Conservation (phyloP, 2,888 invertebrate genomes). For the Tetrapedia diversipes region DNA sequence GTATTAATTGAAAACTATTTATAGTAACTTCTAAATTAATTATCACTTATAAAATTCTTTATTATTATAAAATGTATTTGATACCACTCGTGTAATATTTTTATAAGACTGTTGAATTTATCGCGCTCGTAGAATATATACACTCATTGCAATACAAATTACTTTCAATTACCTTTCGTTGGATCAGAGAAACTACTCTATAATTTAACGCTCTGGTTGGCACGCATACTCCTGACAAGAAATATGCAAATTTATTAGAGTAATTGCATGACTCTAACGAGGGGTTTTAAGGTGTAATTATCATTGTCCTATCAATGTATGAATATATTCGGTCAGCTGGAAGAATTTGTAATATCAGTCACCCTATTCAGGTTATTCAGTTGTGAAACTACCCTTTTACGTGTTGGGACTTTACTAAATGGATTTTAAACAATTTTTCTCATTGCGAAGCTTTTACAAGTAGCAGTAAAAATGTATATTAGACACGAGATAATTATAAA, state of each 20-base stretch:
- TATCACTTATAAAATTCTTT: neutral
- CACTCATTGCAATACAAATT: neutral
- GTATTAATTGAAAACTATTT: too few relatives aligned
- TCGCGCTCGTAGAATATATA: too few relatives aligned
- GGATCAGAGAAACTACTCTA: conserved; percentile 35
- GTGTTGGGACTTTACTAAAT: neutral
- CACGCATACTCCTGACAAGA: conserved; percentile 43
- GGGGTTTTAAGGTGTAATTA: conserved; percentile 47
- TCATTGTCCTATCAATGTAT: conserved; percentile 38
- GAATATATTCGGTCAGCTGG: conserved; percentile 38
- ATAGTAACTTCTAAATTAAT: neutral
- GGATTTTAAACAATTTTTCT: neutral
- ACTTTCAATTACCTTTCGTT: conserved; percentile 32
- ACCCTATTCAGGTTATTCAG: neutral
- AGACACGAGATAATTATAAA: too few relatives aligned
- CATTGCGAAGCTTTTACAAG: neutral
- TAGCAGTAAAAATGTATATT: neutral
- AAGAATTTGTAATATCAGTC: conserved; percentile 49
- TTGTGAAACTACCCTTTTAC: conserved; percentile 6
- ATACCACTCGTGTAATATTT: too few relatives aligned
- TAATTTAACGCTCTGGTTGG: conserved; percentile 53
- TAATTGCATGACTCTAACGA: conserved; percentile 48
- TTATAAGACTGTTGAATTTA: too few relatives aligned
- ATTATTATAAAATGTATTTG: too few relatives aligned
- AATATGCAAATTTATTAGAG: conserved; percentile 51